Conservation (phyloP, 2,797 vertebrate species). For the Sebastes trivittatus region DNA sequence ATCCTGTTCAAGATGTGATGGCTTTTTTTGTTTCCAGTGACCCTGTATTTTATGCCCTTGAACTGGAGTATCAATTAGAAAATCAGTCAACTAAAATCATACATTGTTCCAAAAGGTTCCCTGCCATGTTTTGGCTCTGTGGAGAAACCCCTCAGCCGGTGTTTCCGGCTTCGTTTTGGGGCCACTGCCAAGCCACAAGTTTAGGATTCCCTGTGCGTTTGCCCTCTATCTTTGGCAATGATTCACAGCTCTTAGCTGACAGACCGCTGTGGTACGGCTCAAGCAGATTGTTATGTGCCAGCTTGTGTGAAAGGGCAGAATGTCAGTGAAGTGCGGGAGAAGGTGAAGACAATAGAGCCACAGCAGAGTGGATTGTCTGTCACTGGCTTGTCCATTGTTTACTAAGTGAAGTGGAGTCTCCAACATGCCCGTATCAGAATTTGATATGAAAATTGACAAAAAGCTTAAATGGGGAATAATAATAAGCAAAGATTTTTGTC, state of each 20-base stretch:
- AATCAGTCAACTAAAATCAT: background rate
- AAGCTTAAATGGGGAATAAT: too few species aligned
- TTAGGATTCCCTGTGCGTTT: slow-evolving; percentile 51
- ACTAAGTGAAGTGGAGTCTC: background rate
- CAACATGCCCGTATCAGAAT: background rate
- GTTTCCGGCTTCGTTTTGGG: slow-evolving; percentile 16
- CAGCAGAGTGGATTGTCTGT: background rate
- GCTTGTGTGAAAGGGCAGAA: slow-evolving; percentile 1
- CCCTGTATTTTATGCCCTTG: background rate
- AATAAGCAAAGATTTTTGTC: too few species aligned
- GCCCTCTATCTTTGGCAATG: slow-evolving; percentile 51
- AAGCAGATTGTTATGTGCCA: slow-evolving; percentile 14
- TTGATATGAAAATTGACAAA: too few species aligned
- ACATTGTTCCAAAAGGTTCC: background rate
- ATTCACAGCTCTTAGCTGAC: slow-evolving; percentile 41
- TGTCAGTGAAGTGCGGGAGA: slow-evolving; percentile 1
- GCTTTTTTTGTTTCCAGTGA: background rate
- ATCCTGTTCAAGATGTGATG: background rate
- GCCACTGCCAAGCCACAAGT: slow-evolving; percentile 51
- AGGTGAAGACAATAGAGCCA: background rate
- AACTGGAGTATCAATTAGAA: background rate
- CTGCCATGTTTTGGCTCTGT: background rate
- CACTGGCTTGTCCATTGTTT: background rate
- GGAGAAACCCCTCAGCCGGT: slow-evolving; percentile 30
- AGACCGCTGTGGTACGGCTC: slow-evolving; percentile 5